Evolutionary conservation across 2,888 invertebrate species (phyloP).

Genomic region (Ametastegia equiseti): DNA sequence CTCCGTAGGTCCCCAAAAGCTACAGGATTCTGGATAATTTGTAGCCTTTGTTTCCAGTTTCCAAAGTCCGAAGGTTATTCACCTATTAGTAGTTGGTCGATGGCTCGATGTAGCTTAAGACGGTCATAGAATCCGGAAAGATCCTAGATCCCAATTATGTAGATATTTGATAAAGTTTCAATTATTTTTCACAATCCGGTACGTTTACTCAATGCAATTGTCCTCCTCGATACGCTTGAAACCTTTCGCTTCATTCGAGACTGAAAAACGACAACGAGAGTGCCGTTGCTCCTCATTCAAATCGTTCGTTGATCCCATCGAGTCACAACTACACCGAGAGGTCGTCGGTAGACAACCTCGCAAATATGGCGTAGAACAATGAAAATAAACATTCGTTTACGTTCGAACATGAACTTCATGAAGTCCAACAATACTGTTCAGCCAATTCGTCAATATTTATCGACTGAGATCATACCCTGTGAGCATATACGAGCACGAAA

Average conservation of each 20-base stretch:
- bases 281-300: not conserved
- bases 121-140: not conserved
- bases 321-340: not conserved
- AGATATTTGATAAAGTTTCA: too few relatives aligned
- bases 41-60: not conserved
- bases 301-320: not conserved
- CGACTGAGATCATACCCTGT: not conserved
- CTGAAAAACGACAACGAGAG: not conserved
- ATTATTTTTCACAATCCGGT: not conserved
- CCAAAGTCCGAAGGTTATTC: not conserved
- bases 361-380: not conserved
- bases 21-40: not conserved
- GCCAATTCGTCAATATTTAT: not conserved
- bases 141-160: not conserved
- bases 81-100: not conserved
- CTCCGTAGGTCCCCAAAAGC: not conserved
- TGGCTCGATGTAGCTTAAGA: not conserved
- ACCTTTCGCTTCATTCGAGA: not conserved
- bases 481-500: not conserved
- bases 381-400: not conserved
- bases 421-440: not conserved
- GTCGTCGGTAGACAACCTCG: not conserved
- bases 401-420: too few relatives aligned
- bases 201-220: not conserved
- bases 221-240: not conserved